Evolutionary conservation across 1,140 invertebrate species (phyloP).

Genomic region (Cotesia glomerata): DNA sequence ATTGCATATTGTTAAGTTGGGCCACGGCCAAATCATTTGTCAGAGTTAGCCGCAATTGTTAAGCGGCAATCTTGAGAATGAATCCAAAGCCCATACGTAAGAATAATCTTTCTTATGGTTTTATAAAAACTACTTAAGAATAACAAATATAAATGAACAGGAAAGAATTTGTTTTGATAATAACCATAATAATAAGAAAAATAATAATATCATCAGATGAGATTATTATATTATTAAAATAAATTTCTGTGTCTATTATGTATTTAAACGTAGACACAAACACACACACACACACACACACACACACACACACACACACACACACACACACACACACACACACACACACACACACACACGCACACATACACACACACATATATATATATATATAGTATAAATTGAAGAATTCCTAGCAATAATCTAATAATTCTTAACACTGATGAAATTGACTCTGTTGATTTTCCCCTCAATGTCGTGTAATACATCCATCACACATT

Average conservation of each 20-base stretch:
- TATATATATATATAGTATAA: neutral
- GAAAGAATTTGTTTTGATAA: too few species aligned
- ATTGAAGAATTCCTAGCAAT: neutral
- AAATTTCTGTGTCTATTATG: neutral
- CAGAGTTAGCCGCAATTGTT: constrained; percentile 55
- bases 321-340: too few species aligned
- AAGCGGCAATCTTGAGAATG: constrained; percentile 33
- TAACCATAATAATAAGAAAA: too few species aligned
- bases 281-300: too few species aligned
- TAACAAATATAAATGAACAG: neutral
- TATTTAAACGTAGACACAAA: neutral
- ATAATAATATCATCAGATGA: neutral
- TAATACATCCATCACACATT: neutral
- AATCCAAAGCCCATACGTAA: neutral
- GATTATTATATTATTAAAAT: neutral
- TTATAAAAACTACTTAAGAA: neutral
- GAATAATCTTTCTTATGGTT: neutral
- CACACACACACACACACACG: too few species aligned
- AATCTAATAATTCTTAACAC: neutral
- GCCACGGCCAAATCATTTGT: constrained; percentile 60
- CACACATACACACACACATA: too few species aligned
- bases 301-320: too few species aligned
- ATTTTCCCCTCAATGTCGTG: neutral
- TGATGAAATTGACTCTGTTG: neutral
- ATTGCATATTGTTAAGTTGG: constrained; percentile 60